Conservation (phyloP, 1,140 invertebrate species). For the Neodiprion lecontei region DNA sequence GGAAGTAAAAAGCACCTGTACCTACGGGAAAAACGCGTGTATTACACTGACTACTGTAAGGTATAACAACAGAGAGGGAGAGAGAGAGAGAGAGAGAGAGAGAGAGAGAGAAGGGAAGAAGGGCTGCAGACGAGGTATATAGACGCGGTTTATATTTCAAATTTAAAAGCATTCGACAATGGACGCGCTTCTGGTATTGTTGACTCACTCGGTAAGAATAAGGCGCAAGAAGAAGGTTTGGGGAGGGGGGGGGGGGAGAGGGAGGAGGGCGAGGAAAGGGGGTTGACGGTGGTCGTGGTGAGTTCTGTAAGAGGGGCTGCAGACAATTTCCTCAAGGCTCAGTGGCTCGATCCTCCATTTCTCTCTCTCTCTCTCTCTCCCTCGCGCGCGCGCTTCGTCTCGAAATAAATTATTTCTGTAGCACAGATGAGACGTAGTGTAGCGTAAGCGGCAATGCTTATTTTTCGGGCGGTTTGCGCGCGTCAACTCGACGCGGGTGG, state of each 20-base stretch:
- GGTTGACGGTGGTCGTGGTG: constrained; percentile 25
- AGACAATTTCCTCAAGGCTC: constrained; percentile 38
- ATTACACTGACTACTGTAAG: neutral
- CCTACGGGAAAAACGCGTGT: too few relatives aligned
- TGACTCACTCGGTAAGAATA: constrained; percentile 43
- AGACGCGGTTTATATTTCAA: constrained; percentile 59
- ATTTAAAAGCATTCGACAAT: constrained; percentile 63
- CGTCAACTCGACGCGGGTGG: neutral
- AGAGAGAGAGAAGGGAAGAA: constrained; percentile 12
- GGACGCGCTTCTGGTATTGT: constrained; percentile 54
- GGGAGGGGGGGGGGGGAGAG: constrained; percentile 26
- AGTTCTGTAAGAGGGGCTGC: constrained; percentile 35
- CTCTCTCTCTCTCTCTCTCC: too few relatives aligned
- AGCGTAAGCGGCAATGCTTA: constrained; percentile 26
- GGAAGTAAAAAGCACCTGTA: too few relatives aligned
- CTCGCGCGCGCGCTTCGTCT: constrained; percentile 9
- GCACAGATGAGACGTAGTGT: constrained; percentile 23
- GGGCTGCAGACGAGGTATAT: constrained; percentile 27
- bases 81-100: constrained; percentile 21
- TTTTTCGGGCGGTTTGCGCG: constrained; percentile 25
- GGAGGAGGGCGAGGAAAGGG: constrained; percentile 26
- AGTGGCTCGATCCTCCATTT: constrained; percentile 26
- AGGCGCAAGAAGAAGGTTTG: constrained; percentile 25
- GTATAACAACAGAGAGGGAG: neutral
- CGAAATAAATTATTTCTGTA: constrained; percentile 37